Conservation (phyloP, 1,140 invertebrate species). For the Ylistrum balloti region DNA sequence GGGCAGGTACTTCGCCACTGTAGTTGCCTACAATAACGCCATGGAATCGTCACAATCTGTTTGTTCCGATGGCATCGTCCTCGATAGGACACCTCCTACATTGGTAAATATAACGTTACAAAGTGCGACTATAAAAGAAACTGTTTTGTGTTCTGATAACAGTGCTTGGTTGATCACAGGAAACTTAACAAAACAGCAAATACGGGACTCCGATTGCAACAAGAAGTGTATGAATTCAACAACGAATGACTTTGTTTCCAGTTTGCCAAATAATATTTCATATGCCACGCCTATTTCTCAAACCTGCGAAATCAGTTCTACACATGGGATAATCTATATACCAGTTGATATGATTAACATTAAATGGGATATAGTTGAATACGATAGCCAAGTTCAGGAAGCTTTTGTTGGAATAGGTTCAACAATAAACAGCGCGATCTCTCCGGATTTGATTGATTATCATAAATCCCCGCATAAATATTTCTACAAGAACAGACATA, state of each 20-base stretch:
- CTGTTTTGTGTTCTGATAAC: constrained; percentile 48
- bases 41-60: constrained; percentile 46
- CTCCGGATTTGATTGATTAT: constrained; percentile 58
- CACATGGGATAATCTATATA: constrained; percentile 35
- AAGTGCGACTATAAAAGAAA: constrained; percentile 38
- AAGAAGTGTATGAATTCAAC: not conserved
- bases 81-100: constrained; percentile 50
- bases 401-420: constrained; percentile 51
- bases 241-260: not conserved
- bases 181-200: not conserved
- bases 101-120: constrained; percentile 45
- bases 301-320: not conserved
- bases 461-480: constrained; percentile 45
- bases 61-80: constrained; percentile 54
- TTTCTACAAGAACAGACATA: constrained; percentile 54
- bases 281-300: not conserved
- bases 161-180: constrained; percentile 52
- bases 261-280: not conserved
- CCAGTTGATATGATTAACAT: constrained; percentile 45
- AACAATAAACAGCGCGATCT: not conserved
- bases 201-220: not conserved
- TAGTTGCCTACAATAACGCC: constrained; percentile 59
- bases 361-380: constrained; percentile 49
- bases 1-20: constrained; percentile 50
- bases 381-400: constrained; percentile 52